A percentile compares a stretch with the other conserved stretches of the same genome.
phyloP scores from a whole-genome alignment of 2,888 invertebrate species.

The Dryobota labecula region DNA sequence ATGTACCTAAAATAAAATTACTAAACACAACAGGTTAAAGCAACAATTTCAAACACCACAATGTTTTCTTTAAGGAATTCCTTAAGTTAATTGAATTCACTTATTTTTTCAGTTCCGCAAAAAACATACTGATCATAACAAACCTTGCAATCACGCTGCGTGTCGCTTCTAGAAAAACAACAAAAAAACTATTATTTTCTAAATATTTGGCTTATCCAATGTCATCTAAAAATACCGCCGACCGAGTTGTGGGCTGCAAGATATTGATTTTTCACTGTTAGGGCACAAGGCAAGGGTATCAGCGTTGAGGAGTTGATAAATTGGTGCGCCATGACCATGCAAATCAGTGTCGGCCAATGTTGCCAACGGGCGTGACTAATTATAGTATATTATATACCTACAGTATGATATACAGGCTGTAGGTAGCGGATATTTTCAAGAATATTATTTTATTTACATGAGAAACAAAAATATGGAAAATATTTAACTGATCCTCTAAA shows the following conservation, averaged over 20 bases:
- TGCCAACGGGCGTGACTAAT: slow-evolving; percentile 57
- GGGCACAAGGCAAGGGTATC: slow-evolving; percentile 74
- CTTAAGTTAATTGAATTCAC: slow-evolving; percentile 29
- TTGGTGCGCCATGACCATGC: slow-evolving; percentile 78
- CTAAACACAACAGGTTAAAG: too few relatives aligned
- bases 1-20: too few relatives aligned
- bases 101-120: slow-evolving; percentile 18
- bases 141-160: slow-evolving; percentile 38
- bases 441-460: neutral
- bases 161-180: slow-evolving; percentile 15
- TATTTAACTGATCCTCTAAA: too few relatives aligned
- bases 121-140: slow-evolving; percentile 34
- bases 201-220: slow-evolving; percentile 59
- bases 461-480: too few relatives aligned
- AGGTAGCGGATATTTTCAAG: neutral
- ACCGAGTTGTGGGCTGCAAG: slow-evolving; percentile 68
- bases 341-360: slow-evolving; percentile 71
- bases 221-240: slow-evolving; percentile 65
- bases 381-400: slow-evolving; percentile 33
- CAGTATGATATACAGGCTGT: too few relatives aligned
- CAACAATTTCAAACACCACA: neutral
- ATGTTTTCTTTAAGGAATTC: slow-evolving; percentile 33
- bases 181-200: neutral
- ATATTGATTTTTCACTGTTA: slow-evolving; percentile 83
- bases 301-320: slow-evolving; percentile 80